Conservation (phyloP, 1,140 invertebrate genomes). For the Lanistes nyassanus region DNA sequence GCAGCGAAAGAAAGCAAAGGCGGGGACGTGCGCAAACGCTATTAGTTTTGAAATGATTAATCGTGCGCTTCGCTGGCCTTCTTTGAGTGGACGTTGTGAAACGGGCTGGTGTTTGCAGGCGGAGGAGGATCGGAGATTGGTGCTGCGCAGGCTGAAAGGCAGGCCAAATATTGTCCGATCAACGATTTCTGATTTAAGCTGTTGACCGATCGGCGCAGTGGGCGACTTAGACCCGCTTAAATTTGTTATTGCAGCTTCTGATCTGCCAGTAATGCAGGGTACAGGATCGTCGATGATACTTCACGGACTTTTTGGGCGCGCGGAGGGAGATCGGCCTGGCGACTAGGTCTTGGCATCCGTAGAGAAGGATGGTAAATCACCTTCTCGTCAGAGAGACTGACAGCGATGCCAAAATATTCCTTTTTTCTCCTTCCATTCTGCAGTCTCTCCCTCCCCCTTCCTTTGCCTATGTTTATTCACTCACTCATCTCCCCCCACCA, state of each 20-base stretch:
- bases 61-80: slow-evolving; percentile 3
- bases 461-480: no score
- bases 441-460: no score
- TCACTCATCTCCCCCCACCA: no score
- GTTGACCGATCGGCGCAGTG: slow-evolving; percentile 23
- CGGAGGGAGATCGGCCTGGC: not conserved
- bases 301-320: not conserved
- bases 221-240: slow-evolving; percentile 27
- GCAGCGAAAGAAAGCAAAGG: slow-evolving; percentile 17
- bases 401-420: no score
- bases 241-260: slow-evolving; percentile 29
- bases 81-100: slow-evolving; percentile 16
- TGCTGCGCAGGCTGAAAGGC: not conserved
- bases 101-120: slow-evolving; percentile 13
- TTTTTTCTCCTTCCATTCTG: no score
- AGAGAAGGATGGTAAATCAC: no score
- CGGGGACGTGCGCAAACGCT: slow-evolving; percentile 18
- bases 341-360: no score
- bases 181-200: slow-evolving; percentile 31
- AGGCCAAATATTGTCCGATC: slow-evolving; percentile 28
- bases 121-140: slow-evolving; percentile 20
- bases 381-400: no score
- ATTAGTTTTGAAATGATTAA: slow-evolving; percentile 32
- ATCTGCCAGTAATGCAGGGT: slow-evolving; percentile 23
- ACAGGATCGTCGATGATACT: slow-evolving; percentile 24